A percentile compares a stretch with the other conserved stretches of the same genome.
These are phyloP conservation scores for Bolinopsis microptera DNA, from an alignment of 37 sponge, comb jelly and placozoan species.

Conservation along the genomic window DNA sequence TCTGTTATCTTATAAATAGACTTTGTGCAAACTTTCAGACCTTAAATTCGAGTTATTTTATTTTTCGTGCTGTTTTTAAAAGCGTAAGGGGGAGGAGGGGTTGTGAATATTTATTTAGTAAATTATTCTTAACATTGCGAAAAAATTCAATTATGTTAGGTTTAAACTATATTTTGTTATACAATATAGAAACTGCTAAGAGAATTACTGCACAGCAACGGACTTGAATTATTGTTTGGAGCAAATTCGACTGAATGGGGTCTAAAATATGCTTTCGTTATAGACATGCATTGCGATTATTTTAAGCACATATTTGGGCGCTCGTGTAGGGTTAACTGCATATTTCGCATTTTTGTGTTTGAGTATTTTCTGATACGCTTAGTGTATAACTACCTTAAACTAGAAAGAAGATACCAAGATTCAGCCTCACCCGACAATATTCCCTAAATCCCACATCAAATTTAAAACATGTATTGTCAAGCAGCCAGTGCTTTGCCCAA, in stretches of 20 bases:
- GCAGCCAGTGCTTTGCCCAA: too few species aligned
- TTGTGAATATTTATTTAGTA: neutral
- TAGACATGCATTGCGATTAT: neutral
- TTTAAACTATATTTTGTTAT: neutral
- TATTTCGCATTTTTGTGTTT: neutral
- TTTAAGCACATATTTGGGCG: neutral
- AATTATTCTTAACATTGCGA: neutral
- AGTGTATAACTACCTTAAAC: too few species aligned
- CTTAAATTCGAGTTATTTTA: neutral
- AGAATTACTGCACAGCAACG: neutral
- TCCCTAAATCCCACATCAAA: too few species aligned
- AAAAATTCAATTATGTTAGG: neutral
- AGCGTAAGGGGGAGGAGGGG: neutral
- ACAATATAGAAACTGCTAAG: neutral
- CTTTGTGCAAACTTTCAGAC: neutral
- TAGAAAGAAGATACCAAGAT: too few species aligned
- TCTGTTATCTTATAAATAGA: neutral
- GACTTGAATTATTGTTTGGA: neutral
- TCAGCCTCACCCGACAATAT: too few species aligned
- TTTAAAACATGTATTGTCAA: too few species aligned
- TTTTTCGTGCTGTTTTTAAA: neutral
- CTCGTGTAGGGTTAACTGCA: neutral
- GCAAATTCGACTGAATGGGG: neutral
- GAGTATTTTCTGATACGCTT: neutral
- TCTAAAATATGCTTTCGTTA: neutral